Evolutionary conservation across 1,140 invertebrate species (phyloP), one percentile per base, ranked within the genome.

Genomic region (Lordiphosa collinella): DNA sequence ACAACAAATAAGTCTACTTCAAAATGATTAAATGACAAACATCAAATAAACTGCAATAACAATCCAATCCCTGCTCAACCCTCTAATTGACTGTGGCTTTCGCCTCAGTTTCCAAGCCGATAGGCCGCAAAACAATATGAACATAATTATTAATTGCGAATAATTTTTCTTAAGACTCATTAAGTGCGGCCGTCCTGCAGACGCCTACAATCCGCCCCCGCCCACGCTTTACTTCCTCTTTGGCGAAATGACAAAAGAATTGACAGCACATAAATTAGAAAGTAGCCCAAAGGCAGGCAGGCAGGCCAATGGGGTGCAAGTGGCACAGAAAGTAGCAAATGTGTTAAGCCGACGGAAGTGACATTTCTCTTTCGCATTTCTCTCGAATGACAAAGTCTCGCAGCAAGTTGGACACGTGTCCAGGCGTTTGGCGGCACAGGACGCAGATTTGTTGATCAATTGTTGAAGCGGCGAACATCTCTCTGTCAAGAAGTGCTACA

Each of bases 81-180:
- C 29, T 16, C 25, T 43, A 38, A 67, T 52, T 52, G 43, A 55
- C 44, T 48, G 43, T 37, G 36, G 11, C n/a, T 16, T 11, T 18
- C 31, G 14, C 16, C 34, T 4, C 31, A 29, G 34, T 29, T 51
- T 44, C 43, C 32, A 54, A 16, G 37, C 46, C 29, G 65, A 53
- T 69, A 51, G 61, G 35, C 60, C 38, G 46, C 41, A 62, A 71
- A 67, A 73, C 65, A 75, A 75, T 75, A 72, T 71, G 59, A 75
- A 59, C 72, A 68, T 72, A 72, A 75, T 75, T 75, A 75, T 75
- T 75, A 75, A 75, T 75, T 75, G 59, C 72, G 44, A 75, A 75
- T 75, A 68, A 75, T 75, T 75, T 75, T 75, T 75, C 72, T 75
- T 67, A 59, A 68, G 68, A 53, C 68, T 75, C 72, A 75, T 75